Conservation (phyloP, 2,888 invertebrate genomes). For the Apotomis capreana region DNA sequence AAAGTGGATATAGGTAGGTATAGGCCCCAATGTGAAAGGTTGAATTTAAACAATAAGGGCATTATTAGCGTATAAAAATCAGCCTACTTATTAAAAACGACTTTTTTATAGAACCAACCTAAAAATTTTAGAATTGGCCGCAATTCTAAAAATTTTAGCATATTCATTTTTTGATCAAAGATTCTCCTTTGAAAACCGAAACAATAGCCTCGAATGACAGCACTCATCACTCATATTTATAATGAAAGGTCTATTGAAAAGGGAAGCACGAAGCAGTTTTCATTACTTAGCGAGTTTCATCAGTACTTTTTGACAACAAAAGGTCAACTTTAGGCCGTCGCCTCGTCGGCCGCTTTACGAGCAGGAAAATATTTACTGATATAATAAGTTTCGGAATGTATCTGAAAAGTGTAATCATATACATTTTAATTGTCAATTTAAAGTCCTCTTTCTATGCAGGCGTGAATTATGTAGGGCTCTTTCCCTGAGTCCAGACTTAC, state of each 20-base stretch:
- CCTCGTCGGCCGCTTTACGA: conserved; percentile 45
- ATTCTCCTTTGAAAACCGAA: conserved; percentile 10
- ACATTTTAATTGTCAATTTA: too few species aligned
- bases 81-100: background rate
- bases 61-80: too few species aligned
- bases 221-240: conserved; percentile 28
- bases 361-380: conserved; percentile 48
- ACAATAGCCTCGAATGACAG: conserved; percentile 14
- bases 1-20: too few species aligned
- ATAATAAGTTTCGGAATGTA: too few species aligned
- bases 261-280: conserved; percentile 39
- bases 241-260: conserved; percentile 25
- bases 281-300: conserved; percentile 50
- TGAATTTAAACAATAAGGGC: too few species aligned
- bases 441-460: too few species aligned
- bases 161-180: conserved; percentile 1
- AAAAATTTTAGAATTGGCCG: background rate
- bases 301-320: conserved; percentile 46
- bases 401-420: too few species aligned
- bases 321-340: conserved; percentile 44
- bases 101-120: background rate
- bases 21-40: too few species aligned
- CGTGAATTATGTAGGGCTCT: too few species aligned
- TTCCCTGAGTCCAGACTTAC: too few species aligned
- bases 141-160: background rate